These are phyloP conservation scores for Caenorhabditis japonica DNA, from an alignment of 2,888 invertebrate genomes.

Conservation along the genomic window DNA sequence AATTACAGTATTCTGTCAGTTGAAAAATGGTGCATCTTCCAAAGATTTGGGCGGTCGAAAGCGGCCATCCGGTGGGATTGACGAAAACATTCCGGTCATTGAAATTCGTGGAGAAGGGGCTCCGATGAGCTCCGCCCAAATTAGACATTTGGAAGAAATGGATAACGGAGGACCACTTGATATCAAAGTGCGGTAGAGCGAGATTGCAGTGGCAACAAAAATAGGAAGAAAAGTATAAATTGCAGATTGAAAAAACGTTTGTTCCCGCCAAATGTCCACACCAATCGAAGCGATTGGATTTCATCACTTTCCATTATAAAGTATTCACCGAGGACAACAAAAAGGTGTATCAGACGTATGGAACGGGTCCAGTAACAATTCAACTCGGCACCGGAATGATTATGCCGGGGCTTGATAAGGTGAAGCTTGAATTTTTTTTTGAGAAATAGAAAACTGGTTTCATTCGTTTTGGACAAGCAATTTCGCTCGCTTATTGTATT, in stretches of 20 bases:
- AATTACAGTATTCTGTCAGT: too few species aligned
- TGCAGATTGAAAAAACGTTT: constrained; percentile 56
- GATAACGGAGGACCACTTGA: constrained; percentile 75
- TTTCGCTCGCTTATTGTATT: background rate
- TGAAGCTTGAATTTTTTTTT: constrained; percentile 11
- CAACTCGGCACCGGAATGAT: constrained; percentile 77
- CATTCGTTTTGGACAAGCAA: background rate
- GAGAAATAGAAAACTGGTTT: constrained; percentile 7
- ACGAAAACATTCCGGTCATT: constrained; percentile 76
- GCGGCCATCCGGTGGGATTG: constrained; percentile 47
- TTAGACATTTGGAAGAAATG: constrained; percentile 75
- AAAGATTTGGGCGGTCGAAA: constrained; percentile 13
- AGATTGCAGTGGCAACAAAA: too few species aligned
- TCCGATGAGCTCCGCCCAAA: constrained; percentile 77
- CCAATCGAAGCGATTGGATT: constrained; percentile 72
- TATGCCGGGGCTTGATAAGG: constrained; percentile 77
- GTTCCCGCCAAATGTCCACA: constrained; percentile 71
- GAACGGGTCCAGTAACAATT: constrained; percentile 70
- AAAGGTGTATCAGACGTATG: constrained; percentile 69
- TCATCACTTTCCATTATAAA: constrained; percentile 77
- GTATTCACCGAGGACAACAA: constrained; percentile 67
- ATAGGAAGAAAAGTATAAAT: background rate
- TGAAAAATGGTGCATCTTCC: constrained; percentile 37
- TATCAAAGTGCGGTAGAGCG: constrained; percentile 66
- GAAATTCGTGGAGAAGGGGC: constrained; percentile 76